These are phyloP conservation scores for Chouioia cunea DNA, from an alignment of 2,888 invertebrate genomes.

Conservation along the genomic window DNA sequence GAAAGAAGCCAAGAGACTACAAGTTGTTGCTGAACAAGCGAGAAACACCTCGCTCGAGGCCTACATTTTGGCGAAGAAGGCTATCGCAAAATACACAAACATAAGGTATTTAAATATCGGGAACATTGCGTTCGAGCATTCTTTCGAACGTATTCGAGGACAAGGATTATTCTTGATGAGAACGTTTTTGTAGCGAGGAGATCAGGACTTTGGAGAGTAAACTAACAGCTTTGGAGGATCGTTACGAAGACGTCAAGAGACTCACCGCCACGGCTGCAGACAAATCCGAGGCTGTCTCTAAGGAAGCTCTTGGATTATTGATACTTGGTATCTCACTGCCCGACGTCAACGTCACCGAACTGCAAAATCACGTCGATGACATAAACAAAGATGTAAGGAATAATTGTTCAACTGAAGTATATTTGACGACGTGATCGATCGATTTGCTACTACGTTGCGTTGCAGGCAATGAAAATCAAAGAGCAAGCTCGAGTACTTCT, in stretches of 20 bases:
- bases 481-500: slow-evolving; percentile 75
- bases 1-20: slow-evolving; percentile 81
- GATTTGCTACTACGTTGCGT: background rate
- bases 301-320: slow-evolving; percentile 84
- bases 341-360: slow-evolving; percentile 77
- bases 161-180: too few species aligned
- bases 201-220: slow-evolving; percentile 40
- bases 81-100: slow-evolving; percentile 81
- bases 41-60: slow-evolving; percentile 86
- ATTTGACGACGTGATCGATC: background rate
- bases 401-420: background rate
- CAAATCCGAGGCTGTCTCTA: slow-evolving; percentile 83
- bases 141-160: too few species aligned
- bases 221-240: slow-evolving; percentile 77
- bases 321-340: slow-evolving; percentile 85
- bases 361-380: slow-evolving; percentile 77
- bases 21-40: slow-evolving; percentile 82
- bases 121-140: too few species aligned
- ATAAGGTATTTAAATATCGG: slow-evolving; percentile 76
- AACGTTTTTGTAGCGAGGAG: slow-evolving; percentile 67
- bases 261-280: slow-evolving; percentile 81
- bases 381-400: slow-evolving; percentile 77
- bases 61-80: slow-evolving; percentile 83
- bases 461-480: slow-evolving; percentile 69
- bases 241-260: slow-evolving; percentile 78